Evolutionary conservation across 2,113 vertebrate genomes (phyloP).

Genomic region (Clarias macrocephalus): DNA sequence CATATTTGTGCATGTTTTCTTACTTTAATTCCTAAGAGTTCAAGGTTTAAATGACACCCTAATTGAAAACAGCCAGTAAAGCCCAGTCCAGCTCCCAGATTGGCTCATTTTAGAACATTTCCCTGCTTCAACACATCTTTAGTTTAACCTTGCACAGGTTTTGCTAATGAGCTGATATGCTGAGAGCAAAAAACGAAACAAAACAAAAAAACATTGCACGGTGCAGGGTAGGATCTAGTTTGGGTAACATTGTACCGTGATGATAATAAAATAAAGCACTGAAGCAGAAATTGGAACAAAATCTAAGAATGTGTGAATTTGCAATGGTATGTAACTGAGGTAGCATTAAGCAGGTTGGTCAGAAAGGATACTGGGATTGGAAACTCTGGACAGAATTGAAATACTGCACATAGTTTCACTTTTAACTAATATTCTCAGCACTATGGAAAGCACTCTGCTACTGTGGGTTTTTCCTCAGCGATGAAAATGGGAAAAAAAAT

Average conservation of each 20-base stretch:
- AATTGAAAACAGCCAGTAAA: neutral
- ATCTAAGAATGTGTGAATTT: conserved; percentile 4
- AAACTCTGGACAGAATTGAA: conserved; percentile 24
- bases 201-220: neutral
- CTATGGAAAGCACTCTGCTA: neutral
- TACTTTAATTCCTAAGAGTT: neutral
- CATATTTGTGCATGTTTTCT: neutral
- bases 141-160: neutral
- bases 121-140: neutral
- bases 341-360: neutral
- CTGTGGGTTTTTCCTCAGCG: conserved; percentile 27
- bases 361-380: neutral
- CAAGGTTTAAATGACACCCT: neutral
- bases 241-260: neutral
- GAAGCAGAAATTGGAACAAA: neutral
- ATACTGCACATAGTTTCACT: conserved; percentile 3
- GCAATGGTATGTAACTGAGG: too few relatives aligned
- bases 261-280: conserved; percentile 8
- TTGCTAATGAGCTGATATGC: conserved; percentile 1
- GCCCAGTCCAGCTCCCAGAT: neutral
- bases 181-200: neutral
- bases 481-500: neutral
- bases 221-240: neutral
- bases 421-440: conserved; percentile 18
- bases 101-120: neutral